phyloP scores from a whole-genome alignment of 2,888 invertebrate genomes.

The Ennomos quercinarius region DNA sequence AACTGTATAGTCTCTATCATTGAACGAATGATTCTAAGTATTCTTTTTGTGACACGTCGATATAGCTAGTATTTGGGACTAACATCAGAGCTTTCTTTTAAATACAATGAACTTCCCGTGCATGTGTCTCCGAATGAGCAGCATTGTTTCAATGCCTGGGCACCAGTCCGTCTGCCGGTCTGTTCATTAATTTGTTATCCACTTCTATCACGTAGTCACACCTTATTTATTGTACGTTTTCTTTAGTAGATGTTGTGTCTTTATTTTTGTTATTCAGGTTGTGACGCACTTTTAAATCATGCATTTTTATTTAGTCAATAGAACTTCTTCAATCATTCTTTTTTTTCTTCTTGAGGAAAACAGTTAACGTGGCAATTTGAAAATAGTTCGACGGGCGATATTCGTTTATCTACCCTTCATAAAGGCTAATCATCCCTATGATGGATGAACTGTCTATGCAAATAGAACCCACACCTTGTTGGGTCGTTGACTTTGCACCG shows the following conservation, averaged over 20 bases:
- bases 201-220: constrained; percentile 34
- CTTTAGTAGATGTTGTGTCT: constrained; percentile 43
- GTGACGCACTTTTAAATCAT: constrained; percentile 7
- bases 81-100: not conserved
- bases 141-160: constrained; percentile 43
- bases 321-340: too few relatives aligned
- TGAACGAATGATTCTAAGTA: not conserved
- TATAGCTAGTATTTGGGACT: too few relatives aligned
- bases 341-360: too few relatives aligned
- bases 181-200: constrained; percentile 42
- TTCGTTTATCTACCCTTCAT: constrained; percentile 22
- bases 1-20: constrained; percentile 1
- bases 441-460: constrained; percentile 43
- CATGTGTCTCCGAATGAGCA: constrained; percentile 32
- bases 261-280: constrained; percentile 1
- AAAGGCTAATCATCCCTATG: constrained; percentile 40
- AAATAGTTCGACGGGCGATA: not conserved
- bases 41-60: too few relatives aligned
- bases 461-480: constrained; percentile 48
- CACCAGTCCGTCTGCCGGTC: constrained; percentile 45
- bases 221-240: constrained; percentile 39
- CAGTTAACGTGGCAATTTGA: too few relatives aligned
- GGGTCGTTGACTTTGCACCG: constrained; percentile 50
- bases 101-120: constrained; percentile 9
- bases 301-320: not conserved